phyloP scores from a whole-genome alignment of 2,113 vertebrate species.

The Hyperopisus bebe region DNA sequence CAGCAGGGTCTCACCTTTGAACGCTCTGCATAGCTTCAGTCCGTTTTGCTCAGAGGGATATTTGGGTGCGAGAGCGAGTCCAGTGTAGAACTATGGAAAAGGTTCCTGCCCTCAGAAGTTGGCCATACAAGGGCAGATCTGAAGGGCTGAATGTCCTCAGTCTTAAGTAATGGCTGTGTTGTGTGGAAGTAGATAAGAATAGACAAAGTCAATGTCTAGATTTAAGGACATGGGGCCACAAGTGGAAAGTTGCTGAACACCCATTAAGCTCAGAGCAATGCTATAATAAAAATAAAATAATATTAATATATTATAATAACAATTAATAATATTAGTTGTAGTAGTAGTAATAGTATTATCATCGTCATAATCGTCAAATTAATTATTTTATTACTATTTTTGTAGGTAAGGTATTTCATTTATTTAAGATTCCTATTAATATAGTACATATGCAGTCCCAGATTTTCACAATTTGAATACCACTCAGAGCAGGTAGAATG shows the following conservation, averaged over 20 bases:
- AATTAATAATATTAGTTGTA: background rate
- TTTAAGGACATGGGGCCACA: background rate
- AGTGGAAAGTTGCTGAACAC: background rate
- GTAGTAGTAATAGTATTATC: background rate
- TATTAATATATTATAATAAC: background rate
- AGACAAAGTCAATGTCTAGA: background rate
- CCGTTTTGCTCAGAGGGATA: background rate
- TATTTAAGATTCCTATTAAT: background rate
- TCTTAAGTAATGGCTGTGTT: background rate
- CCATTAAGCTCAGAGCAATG: background rate
- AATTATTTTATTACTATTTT: background rate
- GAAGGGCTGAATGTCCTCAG: background rate
- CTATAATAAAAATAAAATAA: background rate
- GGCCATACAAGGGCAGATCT: background rate
- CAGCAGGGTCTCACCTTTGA: background rate
- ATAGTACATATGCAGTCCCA: background rate
- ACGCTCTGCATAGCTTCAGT: background rate
- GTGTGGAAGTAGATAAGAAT: background rate
- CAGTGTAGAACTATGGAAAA: background rate
- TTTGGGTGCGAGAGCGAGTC: background rate
- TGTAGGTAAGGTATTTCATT: background rate
- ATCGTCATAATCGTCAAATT: no score
- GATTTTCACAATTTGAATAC: background rate
- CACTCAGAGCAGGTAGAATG: background rate
- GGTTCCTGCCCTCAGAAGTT: background rate